These are phyloP conservation scores for Ceyx cyanopectus DNA, from an alignment of 2,113 vertebrate genomes.

Conservation along the genomic window DNA sequence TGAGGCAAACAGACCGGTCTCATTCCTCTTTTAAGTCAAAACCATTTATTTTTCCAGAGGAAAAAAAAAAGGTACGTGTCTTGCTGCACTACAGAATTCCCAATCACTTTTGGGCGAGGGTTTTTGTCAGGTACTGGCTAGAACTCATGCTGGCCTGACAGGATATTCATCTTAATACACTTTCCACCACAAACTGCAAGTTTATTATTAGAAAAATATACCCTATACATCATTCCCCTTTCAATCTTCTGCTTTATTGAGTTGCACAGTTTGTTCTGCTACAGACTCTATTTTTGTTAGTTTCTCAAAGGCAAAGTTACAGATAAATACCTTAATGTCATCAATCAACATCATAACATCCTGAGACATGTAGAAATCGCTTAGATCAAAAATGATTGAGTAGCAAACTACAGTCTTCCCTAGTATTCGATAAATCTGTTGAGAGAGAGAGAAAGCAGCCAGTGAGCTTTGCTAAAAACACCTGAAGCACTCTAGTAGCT, in stretches of 20 bases:
- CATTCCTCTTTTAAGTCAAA: background rate
- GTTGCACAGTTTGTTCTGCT: background rate
- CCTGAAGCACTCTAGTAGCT: background rate
- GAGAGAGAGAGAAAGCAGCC: background rate
- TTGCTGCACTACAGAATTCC: background rate
- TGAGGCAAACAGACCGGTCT: background rate
- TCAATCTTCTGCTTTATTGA: background rate
- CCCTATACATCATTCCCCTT: background rate
- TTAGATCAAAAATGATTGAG: constrained; percentile 97
- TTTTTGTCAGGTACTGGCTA: background rate
- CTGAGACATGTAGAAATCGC: constrained; percentile 99
- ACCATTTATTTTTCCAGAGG: background rate
- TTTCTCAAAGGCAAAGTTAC: background rate
- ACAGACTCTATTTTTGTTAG: background rate
- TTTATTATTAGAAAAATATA: background rate
- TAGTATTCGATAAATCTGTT: constrained; percentile 95
- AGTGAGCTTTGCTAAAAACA: background rate
- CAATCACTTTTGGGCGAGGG: background rate
- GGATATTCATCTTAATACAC: background rate
- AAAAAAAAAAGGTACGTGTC: background rate
- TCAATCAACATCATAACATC: constrained; percentile 98
- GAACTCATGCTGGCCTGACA: background rate
- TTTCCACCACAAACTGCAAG: background rate
- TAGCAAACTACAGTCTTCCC: constrained; percentile 98
- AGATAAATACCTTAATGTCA: constrained; percentile 93